Percentiles rank a stretch among this genome's conserved stretches.
These are phyloP conservation scores for Caenorhabditis briggsae DNA, from an alignment of 1,140 invertebrate genomes.

Conservation along the genomic window DNA sequence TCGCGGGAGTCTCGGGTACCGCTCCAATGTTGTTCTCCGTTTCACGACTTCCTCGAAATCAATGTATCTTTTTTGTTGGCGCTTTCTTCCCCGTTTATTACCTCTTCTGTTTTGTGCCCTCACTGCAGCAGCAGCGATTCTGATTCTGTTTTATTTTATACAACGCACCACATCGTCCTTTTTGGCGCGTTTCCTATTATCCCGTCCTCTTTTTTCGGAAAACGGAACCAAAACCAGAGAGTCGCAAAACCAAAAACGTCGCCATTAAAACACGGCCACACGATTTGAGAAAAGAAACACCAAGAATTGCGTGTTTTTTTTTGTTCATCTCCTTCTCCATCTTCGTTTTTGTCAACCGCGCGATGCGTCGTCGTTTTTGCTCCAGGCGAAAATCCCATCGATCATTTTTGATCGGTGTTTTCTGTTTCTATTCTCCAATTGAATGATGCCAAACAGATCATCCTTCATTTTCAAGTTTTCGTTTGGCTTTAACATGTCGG, in stretches of 20 bases:
- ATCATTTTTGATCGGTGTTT: constrained; percentile 1
- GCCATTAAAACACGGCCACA: constrained; percentile 24
- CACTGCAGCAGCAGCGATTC: neutral
- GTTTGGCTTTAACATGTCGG: neutral
- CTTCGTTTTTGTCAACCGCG: neutral
- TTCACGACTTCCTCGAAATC: constrained; percentile 44
- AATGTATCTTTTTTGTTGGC: neutral
- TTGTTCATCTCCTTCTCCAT: neutral
- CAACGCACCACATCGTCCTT: neutral
- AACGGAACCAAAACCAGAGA: neutral
- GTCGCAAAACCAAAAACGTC: neutral
- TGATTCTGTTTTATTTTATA: constrained; percentile 43
- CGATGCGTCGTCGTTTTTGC: neutral
- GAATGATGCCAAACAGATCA: neutral
- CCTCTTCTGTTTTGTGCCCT: constrained; percentile 29
- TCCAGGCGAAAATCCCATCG: constrained; percentile 5
- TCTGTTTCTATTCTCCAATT: too few relatives aligned
- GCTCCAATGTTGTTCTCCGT: neutral
- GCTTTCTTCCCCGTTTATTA: constrained; percentile 15
- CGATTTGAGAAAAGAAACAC: constrained; percentile 18
- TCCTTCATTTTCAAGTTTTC: constrained; percentile 1
- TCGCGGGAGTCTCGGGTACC: constrained; percentile 46
- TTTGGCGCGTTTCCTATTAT: neutral
- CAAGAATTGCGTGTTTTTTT: neutral
- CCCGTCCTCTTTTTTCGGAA: neutral